phyloP scores from a whole-genome alignment of 2,888 invertebrate genomes.

The Patella depressa region DNA sequence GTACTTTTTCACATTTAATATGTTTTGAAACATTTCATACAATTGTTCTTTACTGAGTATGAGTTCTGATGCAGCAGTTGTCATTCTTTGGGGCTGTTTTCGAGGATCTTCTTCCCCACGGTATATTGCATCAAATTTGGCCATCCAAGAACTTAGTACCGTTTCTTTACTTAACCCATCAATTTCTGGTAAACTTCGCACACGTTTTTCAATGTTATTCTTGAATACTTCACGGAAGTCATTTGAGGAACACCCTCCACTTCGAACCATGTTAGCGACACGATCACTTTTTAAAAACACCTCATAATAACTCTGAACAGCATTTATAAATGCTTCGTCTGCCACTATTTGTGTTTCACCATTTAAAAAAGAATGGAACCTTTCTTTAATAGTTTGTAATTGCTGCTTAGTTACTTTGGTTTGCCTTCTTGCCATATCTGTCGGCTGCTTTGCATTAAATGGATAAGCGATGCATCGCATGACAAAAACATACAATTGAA shows the following conservation, averaged over 20 bases:
- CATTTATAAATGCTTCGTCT: constrained; percentile 92
- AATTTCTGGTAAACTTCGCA: constrained; percentile 96
- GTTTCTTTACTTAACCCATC: constrained; percentile 99
- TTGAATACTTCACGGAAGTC: constrained; percentile 99
- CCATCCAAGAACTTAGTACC: constrained; percentile 98
- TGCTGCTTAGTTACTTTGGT: constrained; percentile 97
- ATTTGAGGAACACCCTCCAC: constrained; percentile 97
- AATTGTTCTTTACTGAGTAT: constrained; percentile 99
- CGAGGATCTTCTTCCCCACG: constrained; percentile 74
- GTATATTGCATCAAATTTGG: constrained; percentile 97
- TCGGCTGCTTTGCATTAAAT: constrained; percentile 99
- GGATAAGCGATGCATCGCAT: constrained; percentile 98
- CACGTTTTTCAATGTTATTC: constrained; percentile 98
- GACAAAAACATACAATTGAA: constrained; percentile 98
- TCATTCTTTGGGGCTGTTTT: constrained; percentile 77
- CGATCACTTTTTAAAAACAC: constrained; percentile 98
- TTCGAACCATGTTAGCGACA: constrained; percentile 95
- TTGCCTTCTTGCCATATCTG: constrained; percentile 96
- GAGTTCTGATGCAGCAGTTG: constrained; percentile 77
- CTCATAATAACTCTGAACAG: constrained; percentile 86
- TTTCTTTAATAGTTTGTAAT: constrained; percentile 90
- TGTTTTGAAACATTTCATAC: constrained; percentile 99
- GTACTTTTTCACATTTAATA: constrained; percentile 98
- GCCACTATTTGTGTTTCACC: constrained; percentile 84
- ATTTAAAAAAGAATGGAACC: constrained; percentile 95